A percentile compares a stretch with the other conserved stretches of the same genome.
phyloP scores from a whole-genome alignment of 2,797 vertebrate species.

The Natrix natrix region DNA sequence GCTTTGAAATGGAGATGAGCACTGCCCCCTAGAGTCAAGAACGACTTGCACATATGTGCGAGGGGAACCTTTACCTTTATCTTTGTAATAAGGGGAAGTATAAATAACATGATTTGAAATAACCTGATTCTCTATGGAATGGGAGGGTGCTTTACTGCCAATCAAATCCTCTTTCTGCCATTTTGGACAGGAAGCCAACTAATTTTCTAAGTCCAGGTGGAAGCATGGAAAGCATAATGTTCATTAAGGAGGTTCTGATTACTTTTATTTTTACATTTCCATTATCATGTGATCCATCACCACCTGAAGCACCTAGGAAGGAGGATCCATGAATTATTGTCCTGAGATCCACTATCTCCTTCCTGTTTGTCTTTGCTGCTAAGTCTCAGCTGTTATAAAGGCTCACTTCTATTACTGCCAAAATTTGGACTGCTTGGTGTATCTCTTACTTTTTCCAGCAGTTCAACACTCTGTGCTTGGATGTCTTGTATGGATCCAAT shows the following conservation, averaged over 20 bases:
- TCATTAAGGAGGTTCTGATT: not conserved
- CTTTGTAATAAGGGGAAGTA: not conserved
- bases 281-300: not conserved
- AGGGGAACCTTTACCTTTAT: too few species aligned
- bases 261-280: not conserved
- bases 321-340: not conserved
- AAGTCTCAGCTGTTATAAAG: not conserved
- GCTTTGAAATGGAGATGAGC: too few species aligned
- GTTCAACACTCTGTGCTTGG: not conserved
- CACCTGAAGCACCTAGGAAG: not conserved
- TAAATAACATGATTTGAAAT: not conserved
- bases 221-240: not conserved
- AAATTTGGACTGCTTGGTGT: not conserved
- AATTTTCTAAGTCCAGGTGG: not conserved
- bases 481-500: not conserved
- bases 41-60: too few species aligned
- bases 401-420: not conserved
- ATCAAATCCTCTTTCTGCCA: not conserved
- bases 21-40: too few species aligned
- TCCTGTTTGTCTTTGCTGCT: not conserved
- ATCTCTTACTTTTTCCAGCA: not conserved
- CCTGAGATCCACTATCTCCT: not conserved
- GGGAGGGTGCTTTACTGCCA: not conserved
- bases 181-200: not conserved
- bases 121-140: not conserved